Percentiles rank a stretch among this genome's conserved stretches.
Evolutionary conservation across 2,888 invertebrate genomes (phyloP).

Genomic region (Ochropleura leucogaster): DNA sequence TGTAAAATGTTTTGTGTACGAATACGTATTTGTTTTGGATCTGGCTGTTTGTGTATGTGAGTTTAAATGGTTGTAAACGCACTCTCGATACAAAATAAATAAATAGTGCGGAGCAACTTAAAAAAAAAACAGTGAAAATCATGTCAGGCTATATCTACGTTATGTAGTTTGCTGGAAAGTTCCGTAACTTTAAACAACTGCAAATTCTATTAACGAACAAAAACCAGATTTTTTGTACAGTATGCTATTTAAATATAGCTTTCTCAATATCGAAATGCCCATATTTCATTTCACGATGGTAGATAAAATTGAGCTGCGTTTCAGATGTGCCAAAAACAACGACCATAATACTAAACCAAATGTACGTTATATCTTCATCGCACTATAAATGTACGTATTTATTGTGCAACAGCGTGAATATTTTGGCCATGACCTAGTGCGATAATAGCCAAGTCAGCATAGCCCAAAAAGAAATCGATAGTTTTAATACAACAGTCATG

Average conservation of each 20-base stretch:
- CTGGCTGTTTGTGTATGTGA: no score
- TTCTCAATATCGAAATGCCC: not conserved
- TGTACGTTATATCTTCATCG: conserved; percentile 14
- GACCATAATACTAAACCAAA: conserved; percentile 2
- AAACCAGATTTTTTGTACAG: not conserved
- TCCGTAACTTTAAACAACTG: no score
- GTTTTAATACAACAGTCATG: conserved; percentile 19
- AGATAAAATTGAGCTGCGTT: not conserved
- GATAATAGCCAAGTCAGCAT: conserved; percentile 39
- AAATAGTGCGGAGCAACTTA: no score
- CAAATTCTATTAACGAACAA: not conserved
- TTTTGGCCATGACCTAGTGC: conserved; percentile 50
- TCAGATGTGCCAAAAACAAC: conserved; percentile 17
- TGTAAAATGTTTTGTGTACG: no score
- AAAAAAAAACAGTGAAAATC: not conserved
- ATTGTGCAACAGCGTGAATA: conserved; percentile 23
- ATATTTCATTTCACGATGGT: not conserved
- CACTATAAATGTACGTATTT: conserved; percentile 25
- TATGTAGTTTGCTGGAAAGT: not conserved
- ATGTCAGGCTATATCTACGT: no score
- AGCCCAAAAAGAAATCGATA: conserved; percentile 38
- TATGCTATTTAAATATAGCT: not conserved
- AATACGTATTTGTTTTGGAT: no score
- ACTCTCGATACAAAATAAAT: no score
- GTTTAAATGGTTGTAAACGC: no score